Conservation (phyloP, 2,797 vertebrate species). For the Dicrostonyx torquatus region DNA sequence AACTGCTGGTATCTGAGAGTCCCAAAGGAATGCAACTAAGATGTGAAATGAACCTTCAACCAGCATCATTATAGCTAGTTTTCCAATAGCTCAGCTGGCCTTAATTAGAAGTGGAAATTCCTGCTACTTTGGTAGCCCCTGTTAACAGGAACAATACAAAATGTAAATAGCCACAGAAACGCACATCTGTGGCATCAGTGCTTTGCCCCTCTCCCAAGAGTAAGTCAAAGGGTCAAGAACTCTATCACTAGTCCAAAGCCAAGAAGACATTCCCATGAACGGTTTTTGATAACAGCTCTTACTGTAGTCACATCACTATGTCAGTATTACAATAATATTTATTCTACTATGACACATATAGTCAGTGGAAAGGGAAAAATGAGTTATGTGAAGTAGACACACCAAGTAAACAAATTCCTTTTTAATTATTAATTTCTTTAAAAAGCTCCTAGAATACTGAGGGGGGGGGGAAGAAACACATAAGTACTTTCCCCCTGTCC, state of each 20-base stretch:
- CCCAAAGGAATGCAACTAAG: slow-evolving; percentile 33
- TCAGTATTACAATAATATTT: slow-evolving; percentile 72
- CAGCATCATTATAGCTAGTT: slow-evolving; percentile 48
- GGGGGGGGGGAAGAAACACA: background rate
- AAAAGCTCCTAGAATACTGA: slow-evolving; percentile 27
- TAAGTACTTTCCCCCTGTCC: slow-evolving; percentile 16
- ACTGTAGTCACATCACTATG: slow-evolving; percentile 55
- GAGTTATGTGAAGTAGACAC: slow-evolving; percentile 25
- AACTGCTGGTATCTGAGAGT: slow-evolving; percentile 29
- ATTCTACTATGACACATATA: slow-evolving; percentile 63
- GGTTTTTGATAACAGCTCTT: slow-evolving; percentile 60
- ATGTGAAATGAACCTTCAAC: slow-evolving; percentile 36
- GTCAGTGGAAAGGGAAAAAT: slow-evolving; percentile 42
- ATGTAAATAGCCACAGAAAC: slow-evolving; percentile 53
- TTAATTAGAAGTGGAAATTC: slow-evolving; percentile 40
- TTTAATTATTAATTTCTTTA: slow-evolving; percentile 46
- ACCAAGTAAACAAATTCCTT: slow-evolving; percentile 66
- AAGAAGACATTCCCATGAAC: slow-evolving; percentile 57
- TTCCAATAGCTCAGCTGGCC: slow-evolving; percentile 42
- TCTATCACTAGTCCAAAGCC: slow-evolving; percentile 41
- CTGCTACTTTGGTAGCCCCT: slow-evolving; percentile 32
- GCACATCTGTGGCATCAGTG: background rate
- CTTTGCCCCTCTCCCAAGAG: slow-evolving; percentile 18
- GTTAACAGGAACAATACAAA: slow-evolving; percentile 40
- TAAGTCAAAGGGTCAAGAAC: slow-evolving; percentile 60